These are phyloP conservation scores for Sorex araneus DNA, from an alignment of 2,113 vertebrate genomes.

Conservation along the genomic window DNA sequence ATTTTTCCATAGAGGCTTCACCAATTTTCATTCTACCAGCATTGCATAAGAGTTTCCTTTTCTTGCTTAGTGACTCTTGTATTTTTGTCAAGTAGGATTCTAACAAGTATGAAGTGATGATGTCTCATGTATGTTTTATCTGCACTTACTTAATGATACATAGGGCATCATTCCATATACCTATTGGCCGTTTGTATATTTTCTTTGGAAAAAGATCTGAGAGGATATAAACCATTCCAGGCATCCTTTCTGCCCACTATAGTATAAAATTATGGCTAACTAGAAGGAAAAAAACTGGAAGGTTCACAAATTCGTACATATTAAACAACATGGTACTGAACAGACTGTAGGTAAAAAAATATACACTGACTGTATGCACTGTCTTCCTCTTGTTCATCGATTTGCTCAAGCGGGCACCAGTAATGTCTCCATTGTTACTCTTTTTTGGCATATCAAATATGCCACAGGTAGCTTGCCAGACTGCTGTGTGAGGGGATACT, in stretches of 20 bases:
- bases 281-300: background rate
- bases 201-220: constrained; percentile 24
- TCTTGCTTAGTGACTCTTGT: background rate
- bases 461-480: too few relatives aligned
- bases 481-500: too few relatives aligned
- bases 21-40: background rate
- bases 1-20: too few relatives aligned
- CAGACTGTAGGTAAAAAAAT: background rate
- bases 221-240: background rate
- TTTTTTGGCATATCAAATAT: too few relatives aligned
- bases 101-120: background rate
- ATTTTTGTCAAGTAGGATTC: background rate
- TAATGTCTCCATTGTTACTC: too few relatives aligned
- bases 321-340: constrained; percentile 24
- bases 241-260: background rate
- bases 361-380: too few relatives aligned
- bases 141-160: background rate
- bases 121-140: background rate
- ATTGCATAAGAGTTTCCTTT: background rate
- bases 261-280: background rate
- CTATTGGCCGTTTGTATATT: background rate
- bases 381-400: too few relatives aligned
- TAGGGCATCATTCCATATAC: background rate
- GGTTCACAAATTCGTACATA: background rate
- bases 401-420: too few relatives aligned